Percentiles rank a stretch among this genome's conserved stretches.
Evolutionary conservation across 2,113 vertebrate species (phyloP).

Genomic region (Rynchops niger): DNA sequence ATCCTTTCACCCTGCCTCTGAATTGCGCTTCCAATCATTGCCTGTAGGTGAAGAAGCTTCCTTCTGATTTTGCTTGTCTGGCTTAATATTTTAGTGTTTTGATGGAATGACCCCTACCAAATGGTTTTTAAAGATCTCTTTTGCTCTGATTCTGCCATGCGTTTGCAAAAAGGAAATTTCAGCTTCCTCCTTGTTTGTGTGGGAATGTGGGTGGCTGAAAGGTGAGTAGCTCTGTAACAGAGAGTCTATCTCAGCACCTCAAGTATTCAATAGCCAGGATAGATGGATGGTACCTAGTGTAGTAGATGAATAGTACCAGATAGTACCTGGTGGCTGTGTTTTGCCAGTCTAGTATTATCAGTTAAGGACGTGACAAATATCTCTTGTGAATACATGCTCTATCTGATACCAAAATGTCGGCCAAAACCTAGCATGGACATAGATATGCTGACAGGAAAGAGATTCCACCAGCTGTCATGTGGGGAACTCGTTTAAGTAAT

Average conservation of each 20-base stretch:
- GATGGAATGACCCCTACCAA: neutral
- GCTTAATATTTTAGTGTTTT: neutral
- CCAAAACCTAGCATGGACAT: neutral
- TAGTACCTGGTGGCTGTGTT: neutral
- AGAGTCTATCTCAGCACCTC: neutral
- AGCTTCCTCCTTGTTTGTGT: neutral
- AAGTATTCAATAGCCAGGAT: neutral
- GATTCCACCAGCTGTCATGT: neutral
- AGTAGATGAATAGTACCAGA: neutral
- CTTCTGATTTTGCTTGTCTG: neutral
- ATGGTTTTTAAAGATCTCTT: neutral
- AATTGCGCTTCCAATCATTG: fast-evolving
- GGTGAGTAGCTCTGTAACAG: neutral
- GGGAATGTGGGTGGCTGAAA: neutral
- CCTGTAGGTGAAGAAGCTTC: neutral
- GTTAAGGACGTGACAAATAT: neutral
- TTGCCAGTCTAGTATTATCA: neutral
- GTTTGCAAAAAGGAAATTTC: neutral
- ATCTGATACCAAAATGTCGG: neutral
- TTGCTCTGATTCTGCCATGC: neutral
- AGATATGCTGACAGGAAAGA: neutral
- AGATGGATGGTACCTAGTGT: neutral
- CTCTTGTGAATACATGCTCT: neutral
- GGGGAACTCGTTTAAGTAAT: neutral
- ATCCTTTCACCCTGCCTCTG: neutral